A percentile compares a stretch with the other conserved stretches of the same genome.
phyloP scores from a whole-genome alignment of 2,113 vertebrate species.

The Chitala chitala region DNA sequence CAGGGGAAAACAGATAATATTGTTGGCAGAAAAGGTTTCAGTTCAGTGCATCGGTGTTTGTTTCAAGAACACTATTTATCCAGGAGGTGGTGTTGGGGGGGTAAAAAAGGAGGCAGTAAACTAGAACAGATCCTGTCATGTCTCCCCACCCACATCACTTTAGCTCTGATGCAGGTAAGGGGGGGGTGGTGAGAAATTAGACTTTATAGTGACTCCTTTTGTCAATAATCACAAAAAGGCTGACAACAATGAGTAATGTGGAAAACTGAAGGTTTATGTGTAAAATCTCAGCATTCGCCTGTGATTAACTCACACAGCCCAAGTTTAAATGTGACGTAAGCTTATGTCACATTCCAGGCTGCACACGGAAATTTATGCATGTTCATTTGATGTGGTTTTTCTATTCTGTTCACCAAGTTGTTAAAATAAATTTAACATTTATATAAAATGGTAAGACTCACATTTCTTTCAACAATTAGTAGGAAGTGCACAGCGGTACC shows the following conservation, averaged over 20 bases:
- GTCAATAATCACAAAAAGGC: constrained; percentile 34
- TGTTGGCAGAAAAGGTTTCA: constrained; percentile 39
- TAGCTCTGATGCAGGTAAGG: constrained; percentile 34
- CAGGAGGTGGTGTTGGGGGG: constrained; percentile 24
- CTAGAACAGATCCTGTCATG: constrained; percentile 36
- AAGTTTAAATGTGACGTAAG: too few species aligned
- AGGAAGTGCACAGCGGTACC: too few species aligned
- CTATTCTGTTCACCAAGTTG: too few species aligned
- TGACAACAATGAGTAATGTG: constrained; percentile 37
- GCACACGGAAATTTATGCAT: too few species aligned
- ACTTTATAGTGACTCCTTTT: constrained; percentile 37
- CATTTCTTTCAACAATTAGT: too few species aligned
- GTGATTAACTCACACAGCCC: too few species aligned
- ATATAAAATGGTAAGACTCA: too few species aligned
- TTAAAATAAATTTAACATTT: too few species aligned
- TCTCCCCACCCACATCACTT: constrained; percentile 38
- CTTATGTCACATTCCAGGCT: too few species aligned
- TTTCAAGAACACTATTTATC: constrained; percentile 43
- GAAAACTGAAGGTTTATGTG: constrained; percentile 37
- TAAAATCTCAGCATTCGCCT: too few species aligned
- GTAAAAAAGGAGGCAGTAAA: constrained; percentile 36
- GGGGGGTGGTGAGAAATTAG: constrained; percentile 38
- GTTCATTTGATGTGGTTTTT: too few species aligned
- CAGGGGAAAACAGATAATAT: constrained; percentile 23
- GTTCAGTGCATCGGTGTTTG: constrained; percentile 39